These are phyloP conservation scores for Nasonia oneida DNA, from an alignment of 2,888 invertebrate genomes.

Conservation along the genomic window DNA sequence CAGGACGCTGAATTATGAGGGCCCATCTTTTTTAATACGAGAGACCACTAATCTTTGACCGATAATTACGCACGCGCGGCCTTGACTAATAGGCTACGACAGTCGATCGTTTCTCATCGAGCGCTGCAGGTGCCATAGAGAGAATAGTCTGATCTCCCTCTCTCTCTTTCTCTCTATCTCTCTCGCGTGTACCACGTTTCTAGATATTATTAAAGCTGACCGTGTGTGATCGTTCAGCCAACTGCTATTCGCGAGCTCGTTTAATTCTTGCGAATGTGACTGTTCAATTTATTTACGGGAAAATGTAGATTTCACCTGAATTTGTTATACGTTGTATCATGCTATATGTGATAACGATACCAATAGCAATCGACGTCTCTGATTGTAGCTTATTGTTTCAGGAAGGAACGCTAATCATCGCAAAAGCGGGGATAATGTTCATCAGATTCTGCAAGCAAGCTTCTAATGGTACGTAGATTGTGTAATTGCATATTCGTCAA, in stretches of 20 bases:
- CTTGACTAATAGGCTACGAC: conserved; percentile 67
- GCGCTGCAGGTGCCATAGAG: conserved; percentile 17
- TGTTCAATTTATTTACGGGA: neutral
- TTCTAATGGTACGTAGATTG: conserved; percentile 67
- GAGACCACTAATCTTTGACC: conserved; percentile 60
- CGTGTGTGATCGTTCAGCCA: neutral
- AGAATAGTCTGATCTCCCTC: too few relatives aligned
- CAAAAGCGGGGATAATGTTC: conserved; percentile 66
- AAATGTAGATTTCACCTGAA: neutral
- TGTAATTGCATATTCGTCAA: neutral
- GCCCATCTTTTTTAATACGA: conserved; percentile 59
- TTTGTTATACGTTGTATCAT: too few relatives aligned
- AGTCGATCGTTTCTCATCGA: conserved; percentile 64
- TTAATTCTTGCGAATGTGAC: neutral
- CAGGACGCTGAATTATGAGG: conserved; percentile 49
- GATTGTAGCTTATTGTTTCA: conserved; percentile 37
- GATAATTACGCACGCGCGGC: conserved; percentile 64
- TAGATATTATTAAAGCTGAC: neutral
- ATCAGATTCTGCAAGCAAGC: conserved; percentile 70
- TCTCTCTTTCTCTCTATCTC: too few relatives aligned
- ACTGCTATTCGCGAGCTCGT: neutral
- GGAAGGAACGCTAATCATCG: conserved; percentile 27
- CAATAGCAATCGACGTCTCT: neutral
- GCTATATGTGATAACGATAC: neutral
- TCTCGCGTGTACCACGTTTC: neutral